phyloP scores from a whole-genome alignment of 2,113 vertebrate genomes.

The Progne subis region DNA sequence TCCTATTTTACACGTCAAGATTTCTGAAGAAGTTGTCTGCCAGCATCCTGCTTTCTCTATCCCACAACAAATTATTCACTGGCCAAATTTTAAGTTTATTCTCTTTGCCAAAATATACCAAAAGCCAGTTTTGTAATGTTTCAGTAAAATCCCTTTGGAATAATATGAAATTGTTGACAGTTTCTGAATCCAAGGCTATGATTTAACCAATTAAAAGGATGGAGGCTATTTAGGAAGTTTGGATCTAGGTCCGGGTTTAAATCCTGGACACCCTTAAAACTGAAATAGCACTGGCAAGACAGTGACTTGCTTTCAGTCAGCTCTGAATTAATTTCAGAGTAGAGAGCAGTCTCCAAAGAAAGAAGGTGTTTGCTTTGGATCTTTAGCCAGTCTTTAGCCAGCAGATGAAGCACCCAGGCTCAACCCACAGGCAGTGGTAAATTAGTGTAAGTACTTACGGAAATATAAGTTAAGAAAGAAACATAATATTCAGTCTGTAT shows the following conservation, averaged over 20 bases:
- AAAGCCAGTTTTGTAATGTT: conserved; percentile 8
- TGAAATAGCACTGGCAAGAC: not conserved
- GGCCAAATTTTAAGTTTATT: not conserved
- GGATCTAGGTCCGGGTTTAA: not conserved
- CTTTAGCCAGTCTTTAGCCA: not conserved
- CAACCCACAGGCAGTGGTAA: not conserved
- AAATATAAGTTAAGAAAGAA: not conserved
- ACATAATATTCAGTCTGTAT: not conserved
- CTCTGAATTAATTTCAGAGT: not conserved
- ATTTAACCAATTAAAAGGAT: conserved; percentile 8
- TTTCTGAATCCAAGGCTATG: conserved; percentile 3
- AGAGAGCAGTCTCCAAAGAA: not conserved
- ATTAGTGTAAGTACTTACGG: not conserved
- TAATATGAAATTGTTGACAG: not conserved
- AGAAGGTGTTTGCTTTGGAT: not conserved
- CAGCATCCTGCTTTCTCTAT: not conserved
- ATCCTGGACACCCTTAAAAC: conserved; percentile 5
- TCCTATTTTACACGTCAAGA: not conserved
- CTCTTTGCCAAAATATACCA: conserved; percentile 16
- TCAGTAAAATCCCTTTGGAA: not conserved
- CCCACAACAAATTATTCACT: conserved; percentile 11
- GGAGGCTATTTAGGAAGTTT: not conserved
- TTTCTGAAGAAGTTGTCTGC: not conserved
- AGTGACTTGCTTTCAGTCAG: not conserved
- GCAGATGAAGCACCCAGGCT: not conserved